Evolutionary conservation across 2,113 vertebrate genomes (phyloP).

Genomic region (Gnathonemus echidnorhynchus): DNA sequence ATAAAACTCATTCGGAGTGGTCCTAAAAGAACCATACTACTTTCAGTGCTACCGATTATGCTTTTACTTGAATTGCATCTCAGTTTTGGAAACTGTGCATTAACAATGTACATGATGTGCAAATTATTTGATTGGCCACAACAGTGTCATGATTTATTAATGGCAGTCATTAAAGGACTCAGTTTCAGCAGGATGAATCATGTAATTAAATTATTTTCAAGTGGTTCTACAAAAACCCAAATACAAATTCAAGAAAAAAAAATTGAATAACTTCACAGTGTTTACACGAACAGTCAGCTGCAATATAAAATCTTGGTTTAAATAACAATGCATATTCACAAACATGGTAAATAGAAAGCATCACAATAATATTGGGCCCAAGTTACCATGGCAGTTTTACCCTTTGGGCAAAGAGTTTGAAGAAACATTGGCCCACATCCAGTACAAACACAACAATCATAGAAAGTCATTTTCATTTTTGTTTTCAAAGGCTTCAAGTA

Average conservation of each 20-base stretch:
- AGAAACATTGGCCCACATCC: neutral
- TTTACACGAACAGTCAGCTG: conserved; percentile 19
- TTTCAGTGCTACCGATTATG: neutral
- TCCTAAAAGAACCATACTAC: neutral
- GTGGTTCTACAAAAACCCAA: neutral
- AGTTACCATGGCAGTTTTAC: conserved; percentile 6
- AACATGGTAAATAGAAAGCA: neutral
- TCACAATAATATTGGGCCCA: conserved; percentile 1
- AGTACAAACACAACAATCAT: neutral
- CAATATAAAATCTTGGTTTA: conserved; percentile 14
- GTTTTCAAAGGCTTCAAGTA: conserved; percentile 11
- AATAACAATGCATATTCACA: conserved; percentile 11
- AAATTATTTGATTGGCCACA: neutral
- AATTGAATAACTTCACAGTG: conserved; percentile 9
- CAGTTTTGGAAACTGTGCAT: neutral
- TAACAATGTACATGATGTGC: neutral
- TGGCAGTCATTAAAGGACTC: neutral
- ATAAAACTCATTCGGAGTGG: neutral
- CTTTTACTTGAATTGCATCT: neutral
- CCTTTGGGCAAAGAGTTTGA: neutral
- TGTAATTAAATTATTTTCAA: neutral
- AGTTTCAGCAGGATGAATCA: neutral
- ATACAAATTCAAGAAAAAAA: conserved; percentile 11
- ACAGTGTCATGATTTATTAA: neutral
- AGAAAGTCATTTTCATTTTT: conserved; percentile 2